Evolutionary conservation across 1,140 invertebrate genomes (phyloP), one percentile per base, ranked within the genome.

Genomic region (Drosophila pallidifrons): DNA sequence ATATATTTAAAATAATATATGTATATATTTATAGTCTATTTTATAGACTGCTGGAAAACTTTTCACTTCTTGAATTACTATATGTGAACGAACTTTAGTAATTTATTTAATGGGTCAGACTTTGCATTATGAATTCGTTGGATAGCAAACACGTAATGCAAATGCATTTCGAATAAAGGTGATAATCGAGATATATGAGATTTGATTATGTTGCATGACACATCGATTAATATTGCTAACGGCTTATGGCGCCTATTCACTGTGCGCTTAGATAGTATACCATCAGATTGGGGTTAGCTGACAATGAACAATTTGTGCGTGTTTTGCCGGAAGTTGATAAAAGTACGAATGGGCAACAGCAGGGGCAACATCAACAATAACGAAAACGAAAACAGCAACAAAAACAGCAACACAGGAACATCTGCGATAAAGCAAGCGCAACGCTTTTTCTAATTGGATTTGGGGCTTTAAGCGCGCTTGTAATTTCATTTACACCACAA

Each of bases 401-500:
- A 76, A 58, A 69, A 63, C 65, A 65, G 20, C 47, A 78, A 55
- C 45, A 63, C 65, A 61, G 30, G 47, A 78, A 55, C 45, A 82
- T 67, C 70, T 70, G 80, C 67, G 73, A 88, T 88, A 81, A 88
- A 69, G 61, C 73, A 69, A 52, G 60, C 65, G 57, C 69, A 45
- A 58, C 79, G 77, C 55, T 78, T 80, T 78, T 82, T 85, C 66
- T 89, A 88, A 89, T 88, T 89, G 85, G 86, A 85, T 88, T 88
- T 88, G 83, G 68, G 85, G 85, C 83, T 88, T 88, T 89, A 89
- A 83, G 85, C 85, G 88, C 73, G 72, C 77, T 89, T 89, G 85
- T 88, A 89, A 89, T 88, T 88, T 88, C 75, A 88, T 89, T 88
- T 89, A 81, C 83, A 85, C 80, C 80, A 77, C 67, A 75, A 46